Evolutionary conservation across 1,140 invertebrate species (phyloP).

Genomic region (fruit fly (Drosophila melanogaster)): Release_6_plus_ISO1_MT NT_037436.4:9105501-9106000

Average conservation of each 20-base stretch:
- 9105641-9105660: constrained; percentile 68
- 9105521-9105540: constrained; percentile 55
- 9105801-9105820: constrained; percentile 14
- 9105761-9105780: constrained; percentile 17
- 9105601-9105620: constrained; percentile 54
- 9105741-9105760: constrained; percentile 37
- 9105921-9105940: constrained; percentile 7
- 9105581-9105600: constrained; percentile 64
- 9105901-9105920: constrained; percentile 42
- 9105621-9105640: constrained; percentile 69
- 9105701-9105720: constrained; percentile 38
- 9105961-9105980: constrained; percentile 33
- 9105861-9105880: constrained; percentile 29
- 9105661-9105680: constrained; percentile 59
- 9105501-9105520: constrained; percentile 51
- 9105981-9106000: constrained; percentile 21
- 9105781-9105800: constrained; percentile 15
- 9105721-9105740: constrained; percentile 47
- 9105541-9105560: constrained; percentile 57
- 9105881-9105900: constrained; percentile 19
- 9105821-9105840: constrained; percentile 23
- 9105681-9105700: constrained; percentile 38
- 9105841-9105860: constrained; percentile 25
- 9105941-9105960: constrained; percentile 18
- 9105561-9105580: constrained; percentile 38